Evolutionary conservation across 2,113 vertebrate genomes (phyloP), one percentile per base, ranked within the genome.

Genomic region (Gila orcuttii): DNA sequence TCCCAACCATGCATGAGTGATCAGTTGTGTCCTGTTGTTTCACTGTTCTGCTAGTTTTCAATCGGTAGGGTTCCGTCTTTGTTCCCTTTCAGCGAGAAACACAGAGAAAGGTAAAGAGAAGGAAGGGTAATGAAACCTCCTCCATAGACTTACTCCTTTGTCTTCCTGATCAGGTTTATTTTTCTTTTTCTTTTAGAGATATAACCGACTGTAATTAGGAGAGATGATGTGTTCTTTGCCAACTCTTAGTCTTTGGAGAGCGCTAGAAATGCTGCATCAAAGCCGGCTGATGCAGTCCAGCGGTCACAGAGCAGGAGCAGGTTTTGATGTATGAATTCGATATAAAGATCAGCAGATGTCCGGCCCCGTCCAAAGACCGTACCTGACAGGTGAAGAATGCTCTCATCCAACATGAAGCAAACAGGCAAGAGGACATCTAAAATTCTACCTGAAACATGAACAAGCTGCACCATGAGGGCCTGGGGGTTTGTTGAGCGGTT

Each of bases 1-100:
- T 97, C 97, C 95, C 95, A 96, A 96, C 95, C 97, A 99, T 97
- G 98, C 97, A 98, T 98, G 97, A 99, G 96, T 94, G 97, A 97
- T 96, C 96, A 96, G 96, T 97, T 97, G 96, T 96, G 96, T 97
- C 95, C 96, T 96, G 97, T 98, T 98, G 97, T 98, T 96, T 97
- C 96, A 95, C 98, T 97, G 96, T 98, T 97, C 96, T 97, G 96
- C 96, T 96, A 96, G 96, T 97, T 97, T 97, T 96, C 94, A 97
- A 96, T 96, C 96, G 96, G 96, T 97, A 95, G 97, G 97, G 94
- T 95, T 96, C 95, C 95, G 62, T 90, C 96, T 99, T 98, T 98
- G 97, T 98, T 97, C 95, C 95, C 93, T 97, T 97, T 97, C 96
- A 97, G 95, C 95, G 93, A 94, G 91, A 95, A 97, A 96, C 96